phyloP scores from a whole-genome alignment of 2,113 vertebrate genomes.

The Crypturellus undulatus region DNA sequence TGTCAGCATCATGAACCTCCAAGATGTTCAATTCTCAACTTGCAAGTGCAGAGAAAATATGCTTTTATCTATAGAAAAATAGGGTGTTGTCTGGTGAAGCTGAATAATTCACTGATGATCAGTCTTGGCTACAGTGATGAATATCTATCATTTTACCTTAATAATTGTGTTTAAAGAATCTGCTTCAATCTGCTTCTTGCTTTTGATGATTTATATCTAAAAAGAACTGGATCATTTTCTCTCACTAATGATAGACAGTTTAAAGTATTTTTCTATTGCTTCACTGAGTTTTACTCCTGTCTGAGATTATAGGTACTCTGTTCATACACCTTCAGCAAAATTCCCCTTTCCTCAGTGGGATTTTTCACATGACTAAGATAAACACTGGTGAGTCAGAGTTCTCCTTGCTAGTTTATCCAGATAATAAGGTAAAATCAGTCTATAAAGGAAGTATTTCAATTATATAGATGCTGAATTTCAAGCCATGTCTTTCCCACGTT shows the following conservation, averaged over 20 bases:
- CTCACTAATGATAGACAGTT: background rate
- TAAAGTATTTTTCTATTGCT: background rate
- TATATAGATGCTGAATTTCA: background rate
- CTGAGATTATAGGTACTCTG: background rate
- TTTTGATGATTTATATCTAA: constrained; percentile 57
- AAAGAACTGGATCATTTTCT: background rate
- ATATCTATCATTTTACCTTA: constrained; percentile 19
- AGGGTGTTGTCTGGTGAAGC: constrained; percentile 52
- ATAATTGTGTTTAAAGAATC: constrained; percentile 7
- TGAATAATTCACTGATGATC: constrained; percentile 61
- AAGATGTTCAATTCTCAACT: constrained; percentile 37
- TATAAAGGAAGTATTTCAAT: background rate
- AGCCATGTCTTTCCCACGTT: background rate
- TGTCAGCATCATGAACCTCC: background rate
- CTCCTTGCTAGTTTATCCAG: background rate
- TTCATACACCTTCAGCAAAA: background rate
- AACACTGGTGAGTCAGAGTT: constrained; percentile 6
- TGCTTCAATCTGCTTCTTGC: background rate
- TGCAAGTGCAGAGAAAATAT: constrained; percentile 57
- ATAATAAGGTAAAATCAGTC: background rate
- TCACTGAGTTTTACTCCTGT: background rate
- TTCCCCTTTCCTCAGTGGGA: background rate
- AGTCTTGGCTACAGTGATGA: constrained; percentile 36
- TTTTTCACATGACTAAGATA: constrained; percentile 10
- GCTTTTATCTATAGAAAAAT: constrained; percentile 61